These are phyloP conservation scores for Myripristis murdjan DNA, from an alignment of 2,797 vertebrate genomes.

Conservation along the genomic window DNA sequence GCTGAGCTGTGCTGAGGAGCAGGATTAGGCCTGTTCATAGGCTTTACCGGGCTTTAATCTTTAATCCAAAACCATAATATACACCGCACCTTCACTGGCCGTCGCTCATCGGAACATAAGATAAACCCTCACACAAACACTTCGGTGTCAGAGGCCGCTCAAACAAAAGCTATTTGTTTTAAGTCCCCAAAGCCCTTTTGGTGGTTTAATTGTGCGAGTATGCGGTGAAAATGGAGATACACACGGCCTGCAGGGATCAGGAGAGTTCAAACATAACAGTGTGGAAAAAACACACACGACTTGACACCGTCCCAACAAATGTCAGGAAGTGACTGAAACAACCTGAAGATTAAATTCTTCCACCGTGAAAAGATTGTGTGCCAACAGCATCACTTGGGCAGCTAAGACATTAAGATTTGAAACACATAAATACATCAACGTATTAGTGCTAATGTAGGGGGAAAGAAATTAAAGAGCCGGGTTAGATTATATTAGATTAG, in stretches of 20 bases:
- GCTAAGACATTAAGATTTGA: too few species aligned
- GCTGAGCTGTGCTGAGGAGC: slow-evolving; percentile 61
- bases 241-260: slow-evolving; percentile 6
- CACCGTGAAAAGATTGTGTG: too few species aligned
- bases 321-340: too few species aligned
- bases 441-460: too few species aligned
- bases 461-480: too few species aligned
- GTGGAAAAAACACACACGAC: neutral
- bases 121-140: slow-evolving; percentile 57
- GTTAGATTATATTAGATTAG: too few species aligned
- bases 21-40: slow-evolving; percentile 67
- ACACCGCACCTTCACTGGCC: slow-evolving; percentile 52
- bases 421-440: too few species aligned
- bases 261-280: neutral
- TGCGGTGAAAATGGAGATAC: slow-evolving; percentile 16
- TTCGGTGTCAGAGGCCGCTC: slow-evolving; percentile 63
- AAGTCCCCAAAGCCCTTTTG: slow-evolving; percentile 37
- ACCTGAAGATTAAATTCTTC: too few species aligned
- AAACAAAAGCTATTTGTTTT: slow-evolving; percentile 67
- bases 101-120: slow-evolving; percentile 37
- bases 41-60: slow-evolving; percentile 70
- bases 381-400: too few species aligned
- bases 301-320: too few species aligned
- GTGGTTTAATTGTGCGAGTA: slow-evolving; percentile 4
- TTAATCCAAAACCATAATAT: slow-evolving; percentile 69